These are phyloP conservation scores for Taenioides sp. DNA, from an alignment of 2,797 vertebrate species.

Conservation along the genomic window DNA sequence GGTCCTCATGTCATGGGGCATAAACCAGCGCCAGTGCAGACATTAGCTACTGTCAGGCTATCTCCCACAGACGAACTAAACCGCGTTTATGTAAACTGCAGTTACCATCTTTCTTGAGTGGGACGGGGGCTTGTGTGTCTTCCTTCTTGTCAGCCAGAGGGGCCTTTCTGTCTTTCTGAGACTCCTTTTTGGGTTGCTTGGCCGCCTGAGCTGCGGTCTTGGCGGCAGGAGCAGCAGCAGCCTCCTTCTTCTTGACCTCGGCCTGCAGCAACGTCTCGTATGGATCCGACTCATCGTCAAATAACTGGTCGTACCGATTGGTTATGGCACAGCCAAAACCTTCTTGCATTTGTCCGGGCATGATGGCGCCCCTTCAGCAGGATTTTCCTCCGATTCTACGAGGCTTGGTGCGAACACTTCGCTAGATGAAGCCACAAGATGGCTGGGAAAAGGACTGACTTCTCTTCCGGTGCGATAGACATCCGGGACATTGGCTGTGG, in stretches of 20 bases:
- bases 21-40: conserved; percentile 33
- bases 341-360: conserved; percentile 99
- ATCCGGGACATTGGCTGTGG: conserved; percentile 83
- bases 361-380: conserved; percentile 97
- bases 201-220: conserved; percentile 86
- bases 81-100: neutral
- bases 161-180: conserved; percentile 91
- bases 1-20: conserved; percentile 76
- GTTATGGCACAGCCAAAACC: conserved; percentile 96
- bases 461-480: conserved; percentile 95
- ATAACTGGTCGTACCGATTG: conserved; percentile 98
- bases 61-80: neutral
- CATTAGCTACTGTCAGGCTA: conserved; percentile 44
- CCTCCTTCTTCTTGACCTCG: conserved; percentile 86
- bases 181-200: conserved; percentile 90
- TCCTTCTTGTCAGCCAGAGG: conserved; percentile 86
- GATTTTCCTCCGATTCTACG: conserved; percentile 97
- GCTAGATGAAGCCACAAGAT: conserved; percentile 95
- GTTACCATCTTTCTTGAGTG: conserved; percentile 94
- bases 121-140: conserved; percentile 82
- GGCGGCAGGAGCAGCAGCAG: conserved; percentile 82
- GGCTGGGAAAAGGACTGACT: conserved; percentile 92
- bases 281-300: conserved; percentile 96
- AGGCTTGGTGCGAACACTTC: conserved; percentile 91
- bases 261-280: conserved; percentile 94